A percentile compares a stretch with the other conserved stretches of the same genome.
Conservation (phyloP, 2,113 vertebrate species). For the Varanus salvator region DNA sequence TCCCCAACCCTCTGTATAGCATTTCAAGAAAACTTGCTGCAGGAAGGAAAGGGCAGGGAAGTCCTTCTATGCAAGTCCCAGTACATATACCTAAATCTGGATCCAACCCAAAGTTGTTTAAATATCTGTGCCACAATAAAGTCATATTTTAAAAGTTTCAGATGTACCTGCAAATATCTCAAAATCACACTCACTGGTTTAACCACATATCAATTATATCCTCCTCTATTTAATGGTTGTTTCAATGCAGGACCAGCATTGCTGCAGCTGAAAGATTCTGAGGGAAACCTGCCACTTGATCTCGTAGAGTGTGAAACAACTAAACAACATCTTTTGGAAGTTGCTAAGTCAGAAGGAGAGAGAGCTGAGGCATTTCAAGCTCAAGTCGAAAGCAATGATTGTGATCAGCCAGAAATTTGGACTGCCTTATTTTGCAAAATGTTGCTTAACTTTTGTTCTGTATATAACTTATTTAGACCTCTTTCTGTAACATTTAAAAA, state of each 20-base stretch:
- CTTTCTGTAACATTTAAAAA: constrained; percentile 66
- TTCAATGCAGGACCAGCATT: constrained; percentile 83
- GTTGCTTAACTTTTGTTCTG: constrained; percentile 79
- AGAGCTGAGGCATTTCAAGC: constrained; percentile 68
- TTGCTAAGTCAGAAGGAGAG: constrained; percentile 73
- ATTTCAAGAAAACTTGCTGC: too few relatives aligned
- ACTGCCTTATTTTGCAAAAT: constrained; percentile 78
- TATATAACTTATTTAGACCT: constrained; percentile 79
- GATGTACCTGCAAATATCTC: constrained; percentile 56
- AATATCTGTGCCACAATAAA: too few relatives aligned
- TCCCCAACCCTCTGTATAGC: too few relatives aligned
- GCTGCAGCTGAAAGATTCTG: constrained; percentile 80
- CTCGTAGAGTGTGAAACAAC: constrained; percentile 71
- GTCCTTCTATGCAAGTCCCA: too few relatives aligned
- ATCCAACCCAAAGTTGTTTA: too few relatives aligned
- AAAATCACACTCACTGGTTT: constrained; percentile 63
- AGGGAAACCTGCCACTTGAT: constrained; percentile 82
- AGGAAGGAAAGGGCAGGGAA: too few relatives aligned
- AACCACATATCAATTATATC: constrained; percentile 41
- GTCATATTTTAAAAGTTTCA: constrained; percentile 59
- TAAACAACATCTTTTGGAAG: constrained; percentile 82
- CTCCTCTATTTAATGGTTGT: constrained; percentile 59
- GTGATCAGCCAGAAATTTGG: constrained; percentile 72
- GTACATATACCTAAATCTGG: too few relatives aligned
- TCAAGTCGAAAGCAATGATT: constrained; percentile 60